A percentile compares a stretch with the other conserved stretches of the same genome.
phyloP scores from a whole-genome alignment of 2,888 invertebrate species.

The Cantharis flavilabris region DNA sequence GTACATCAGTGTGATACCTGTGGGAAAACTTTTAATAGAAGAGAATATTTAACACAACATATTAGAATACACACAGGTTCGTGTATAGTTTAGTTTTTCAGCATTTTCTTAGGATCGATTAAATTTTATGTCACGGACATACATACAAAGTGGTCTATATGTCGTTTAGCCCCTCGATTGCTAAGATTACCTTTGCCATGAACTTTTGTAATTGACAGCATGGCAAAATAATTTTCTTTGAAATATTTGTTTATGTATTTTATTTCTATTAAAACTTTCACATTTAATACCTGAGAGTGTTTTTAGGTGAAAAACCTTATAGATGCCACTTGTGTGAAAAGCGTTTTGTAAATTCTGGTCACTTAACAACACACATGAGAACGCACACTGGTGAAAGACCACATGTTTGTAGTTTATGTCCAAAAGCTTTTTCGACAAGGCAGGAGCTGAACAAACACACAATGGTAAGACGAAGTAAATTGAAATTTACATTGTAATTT shows the following conservation, averaged over 20 bases:
- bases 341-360: slow-evolving; percentile 46
- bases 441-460: slow-evolving; percentile 46
- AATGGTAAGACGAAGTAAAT: slow-evolving; percentile 35
- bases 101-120: no score
- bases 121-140: no score
- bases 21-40: slow-evolving; percentile 50
- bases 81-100: background rate
- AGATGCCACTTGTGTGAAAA: slow-evolving; percentile 46
- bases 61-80: slow-evolving; percentile 45
- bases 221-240: no score
- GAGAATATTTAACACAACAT: slow-evolving; percentile 47
- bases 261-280: no score
- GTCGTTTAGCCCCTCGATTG: no score
- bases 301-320: slow-evolving; percentile 45
- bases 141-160: no score
- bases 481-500: background rate
- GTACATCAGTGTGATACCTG: slow-evolving; percentile 51
- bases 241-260: no score
- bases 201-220: no score
- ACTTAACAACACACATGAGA: slow-evolving; percentile 46
- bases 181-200: no score
- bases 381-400: slow-evolving; percentile 44
- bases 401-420: slow-evolving; percentile 41
- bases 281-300: background rate
- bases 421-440: slow-evolving; percentile 45